Evolutionary conservation across 2,113 vertebrate species (phyloP), one percentile per base, ranked within the genome.

Genomic region (Salvelinus alpinus): DNA sequence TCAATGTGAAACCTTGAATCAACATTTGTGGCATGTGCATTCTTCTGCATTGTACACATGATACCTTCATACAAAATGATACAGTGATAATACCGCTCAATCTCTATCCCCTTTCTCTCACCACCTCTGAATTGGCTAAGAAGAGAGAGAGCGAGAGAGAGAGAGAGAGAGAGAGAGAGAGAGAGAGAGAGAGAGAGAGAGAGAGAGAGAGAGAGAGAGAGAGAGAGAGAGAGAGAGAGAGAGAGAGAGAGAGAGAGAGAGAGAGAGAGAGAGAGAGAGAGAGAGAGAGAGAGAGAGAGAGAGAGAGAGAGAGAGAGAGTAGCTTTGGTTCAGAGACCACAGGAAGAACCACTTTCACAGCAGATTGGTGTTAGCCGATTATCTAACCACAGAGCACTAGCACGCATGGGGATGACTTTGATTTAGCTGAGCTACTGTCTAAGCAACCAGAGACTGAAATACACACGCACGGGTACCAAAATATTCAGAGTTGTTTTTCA

Each of bases 331-430:
- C 38, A 66, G 34, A 38, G 76, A 69, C 59, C 34, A 66, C 76
- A 73, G 31, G 38, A 75, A 70, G 76, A 76, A 70, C 76, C 54
- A 77, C 18, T 72, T 82, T 82, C 54, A 22, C 47, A 75, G 62
- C 31, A 64, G 31, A 51, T 48, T 31, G 48, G 70, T 72, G 47
- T 72, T 68, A 27, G 69, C 48, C 64, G 74, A 78, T 78, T 75
- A 78, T 29, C 48, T 65, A 66, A 57, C 68, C 14, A 60, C 48
- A 29, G 72, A 71, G 48, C 48, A 29, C 69, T 68, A 24, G 31
- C 57, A 64, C 68, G 64, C 24, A 64, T 22, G 65, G 62, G 44
- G 68, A 73, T 78, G 12, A 51, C 12, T 62, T 59, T 72, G 73
- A 82, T 78, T 72, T 20, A 4, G 60, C 57, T 25, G 11, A 74